These are phyloP conservation scores for Phaetusa simplex DNA, from an alignment of 2,113 vertebrate genomes.

Conservation along the genomic window DNA sequence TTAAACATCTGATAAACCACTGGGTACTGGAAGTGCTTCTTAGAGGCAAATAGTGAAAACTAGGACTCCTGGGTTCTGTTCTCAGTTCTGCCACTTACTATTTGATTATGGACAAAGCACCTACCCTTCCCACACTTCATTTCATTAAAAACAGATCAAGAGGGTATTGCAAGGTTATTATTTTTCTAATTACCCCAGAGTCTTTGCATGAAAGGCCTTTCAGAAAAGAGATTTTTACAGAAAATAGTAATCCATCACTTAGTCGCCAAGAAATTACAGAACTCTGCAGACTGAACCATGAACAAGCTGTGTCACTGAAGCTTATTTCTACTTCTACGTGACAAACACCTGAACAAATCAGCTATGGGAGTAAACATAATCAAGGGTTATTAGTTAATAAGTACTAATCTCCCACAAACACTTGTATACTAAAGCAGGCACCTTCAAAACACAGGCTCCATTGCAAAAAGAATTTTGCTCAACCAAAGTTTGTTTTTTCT, in stretches of 20 bases:
- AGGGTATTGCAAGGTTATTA: constrained; percentile 50
- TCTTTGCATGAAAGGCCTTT: constrained; percentile 41
- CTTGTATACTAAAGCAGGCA: not conserved
- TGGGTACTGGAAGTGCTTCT: not conserved
- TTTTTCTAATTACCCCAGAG: constrained; percentile 62
- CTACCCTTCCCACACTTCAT: not conserved
- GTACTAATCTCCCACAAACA: constrained; percentile 50
- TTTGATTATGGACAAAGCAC: constrained; percentile 45
- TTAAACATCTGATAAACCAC: not conserved
- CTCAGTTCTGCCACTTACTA: constrained; percentile 22
- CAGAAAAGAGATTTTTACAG: constrained; percentile 39
- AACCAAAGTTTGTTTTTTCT: not conserved
- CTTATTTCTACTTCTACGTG: constrained; percentile 26
- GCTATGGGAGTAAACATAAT: constrained; percentile 51
- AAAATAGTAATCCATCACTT: constrained; percentile 47
- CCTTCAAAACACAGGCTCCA: not conserved
- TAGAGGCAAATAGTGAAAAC: not conserved
- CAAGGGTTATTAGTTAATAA: constrained; percentile 63
- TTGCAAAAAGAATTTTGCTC: not conserved
- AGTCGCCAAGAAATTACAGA: constrained; percentile 60
- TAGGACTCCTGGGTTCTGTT: constrained; percentile 9
- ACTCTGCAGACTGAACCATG: constrained; percentile 7
- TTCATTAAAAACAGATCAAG: constrained; percentile 60
- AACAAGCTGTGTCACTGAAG: constrained; percentile 14
- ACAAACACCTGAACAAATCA: constrained; percentile 54